These are phyloP conservation scores for Melolontha melolontha DNA, from an alignment of 2,888 invertebrate genomes.

Conservation along the genomic window DNA sequence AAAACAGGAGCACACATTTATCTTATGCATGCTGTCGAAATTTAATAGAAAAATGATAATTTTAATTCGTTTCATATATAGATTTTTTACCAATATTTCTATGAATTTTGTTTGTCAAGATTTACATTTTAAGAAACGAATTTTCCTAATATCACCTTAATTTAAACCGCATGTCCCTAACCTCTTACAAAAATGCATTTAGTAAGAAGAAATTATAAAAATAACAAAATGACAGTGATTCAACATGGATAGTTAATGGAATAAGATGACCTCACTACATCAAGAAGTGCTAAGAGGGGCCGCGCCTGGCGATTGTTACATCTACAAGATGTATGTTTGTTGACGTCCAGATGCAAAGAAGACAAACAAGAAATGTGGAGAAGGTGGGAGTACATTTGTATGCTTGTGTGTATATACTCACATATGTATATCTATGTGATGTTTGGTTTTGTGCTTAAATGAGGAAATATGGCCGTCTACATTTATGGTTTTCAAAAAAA, in stretches of 20 bases:
- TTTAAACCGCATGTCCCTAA: too few relatives aligned
- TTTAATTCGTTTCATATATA: too few relatives aligned
- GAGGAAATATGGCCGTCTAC: constrained; percentile 36
- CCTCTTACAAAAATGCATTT: too few relatives aligned
- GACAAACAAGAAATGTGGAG: constrained; percentile 27
- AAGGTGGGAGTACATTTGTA: constrained; percentile 30
- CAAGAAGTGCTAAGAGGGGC: constrained; percentile 47
- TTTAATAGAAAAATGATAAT: too few relatives aligned
- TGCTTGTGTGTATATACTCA: constrained; percentile 16
- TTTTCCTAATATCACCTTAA: too few relatives aligned
- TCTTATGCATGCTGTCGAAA: too few relatives aligned
- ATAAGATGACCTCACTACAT: constrained; percentile 45
- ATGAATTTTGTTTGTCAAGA: too few relatives aligned
- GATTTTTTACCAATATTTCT: too few relatives aligned
- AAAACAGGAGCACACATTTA: too few relatives aligned
- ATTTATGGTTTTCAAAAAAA: not conserved
- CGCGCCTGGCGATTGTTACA: constrained; percentile 47
- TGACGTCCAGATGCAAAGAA: constrained; percentile 36
- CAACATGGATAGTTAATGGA: constrained; percentile 39
- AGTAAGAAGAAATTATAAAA: not conserved
- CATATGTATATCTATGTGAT: constrained; percentile 27
- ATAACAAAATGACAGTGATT: constrained; percentile 20
- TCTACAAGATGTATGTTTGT: constrained; percentile 38
- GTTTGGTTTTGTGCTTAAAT: constrained; percentile 41
- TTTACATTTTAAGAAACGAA: too few relatives aligned